Base-by-base conservation (phyloP, 2,113 vertebrate genomes). In the Urocynchramus pylzowi region DNA sequence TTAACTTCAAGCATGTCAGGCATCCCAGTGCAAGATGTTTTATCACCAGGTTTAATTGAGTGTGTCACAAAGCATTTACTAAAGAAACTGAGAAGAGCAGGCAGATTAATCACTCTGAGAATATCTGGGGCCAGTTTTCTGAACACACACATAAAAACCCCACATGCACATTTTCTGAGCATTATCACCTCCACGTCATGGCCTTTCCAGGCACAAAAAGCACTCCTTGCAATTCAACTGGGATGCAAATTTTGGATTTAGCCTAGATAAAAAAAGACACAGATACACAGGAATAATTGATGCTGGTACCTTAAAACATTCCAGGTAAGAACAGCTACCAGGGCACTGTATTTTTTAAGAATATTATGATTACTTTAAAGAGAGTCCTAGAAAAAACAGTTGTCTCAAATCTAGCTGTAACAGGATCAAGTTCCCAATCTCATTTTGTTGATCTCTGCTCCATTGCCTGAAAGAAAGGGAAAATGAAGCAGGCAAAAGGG, bases 81-180 rank as follows among this genome's bases (percentile, higher is more conserved):
- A 69, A 91, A 90, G 84, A 94, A 94, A 86, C 35, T 24, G 41
- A 84, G 87, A 92, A 61, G 67, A 93, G n/a, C 37, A 57, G 71
- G 28, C n/a, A 87, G 54, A 86, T 90, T 65, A 92, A 83, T 85
- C 80, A 64, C 42, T 35, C 56, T 3, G 3, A 60, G 52, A 39
- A 27, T 79, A 80, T 76, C 65, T 77, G 42, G 24, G 87, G 31
- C 16, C 30, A 57, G 50, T 45, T 91, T 85, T 85, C 57, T 57
- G 84, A 81, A 18, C 13, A 33, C 5, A 42, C 35, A 24, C 0
- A 0, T 28, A 30, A 45, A 49, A 79, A 22, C 26, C 31, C 41
- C 50, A 9, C 7, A 4, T 15, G 31, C 11, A 54, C 18, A 3
- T 35, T 83, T 83, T 53, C 57, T 59, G 39, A 79, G 16, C n/a